Evolutionary conservation across 2,888 invertebrate genomes (phyloP).

Genomic region (Atethmia centrago): DNA sequence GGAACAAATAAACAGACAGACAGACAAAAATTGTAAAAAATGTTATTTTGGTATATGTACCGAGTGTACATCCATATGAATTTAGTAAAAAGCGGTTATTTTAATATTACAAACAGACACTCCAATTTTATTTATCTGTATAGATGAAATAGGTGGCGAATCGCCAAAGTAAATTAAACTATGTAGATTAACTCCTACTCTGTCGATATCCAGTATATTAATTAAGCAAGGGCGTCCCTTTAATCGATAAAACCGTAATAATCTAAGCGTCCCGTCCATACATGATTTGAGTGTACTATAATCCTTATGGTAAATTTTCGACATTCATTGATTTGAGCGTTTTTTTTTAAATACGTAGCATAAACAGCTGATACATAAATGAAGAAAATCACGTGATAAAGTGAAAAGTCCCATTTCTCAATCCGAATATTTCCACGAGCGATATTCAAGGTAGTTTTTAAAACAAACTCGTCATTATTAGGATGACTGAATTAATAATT

Average conservation of each 20-base stretch:
- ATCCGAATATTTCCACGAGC: background rate
- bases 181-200: background rate
- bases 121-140: too few relatives aligned
- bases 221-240: background rate
- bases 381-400: background rate
- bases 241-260: background rate
- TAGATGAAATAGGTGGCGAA: background rate
- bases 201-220: background rate
- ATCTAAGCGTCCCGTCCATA: background rate
- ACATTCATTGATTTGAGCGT: background rate
- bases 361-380: background rate
- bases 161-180: background rate
- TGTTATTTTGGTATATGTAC: too few relatives aligned
- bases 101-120: too few relatives aligned
- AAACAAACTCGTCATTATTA: background rate
- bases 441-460: constrained; percentile 6
- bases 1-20: too few relatives aligned
- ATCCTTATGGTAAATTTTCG: too few relatives aligned
- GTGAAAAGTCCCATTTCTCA: constrained; percentile 11
- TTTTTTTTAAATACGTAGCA: background rate
- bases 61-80: too few relatives aligned
- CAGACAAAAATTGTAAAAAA: too few relatives aligned
- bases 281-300: background rate
- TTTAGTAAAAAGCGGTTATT: too few relatives aligned
- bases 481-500: constrained; percentile 1